phyloP scores from a whole-genome alignment of 1,140 invertebrate genomes.

The Mya arenaria region DNA sequence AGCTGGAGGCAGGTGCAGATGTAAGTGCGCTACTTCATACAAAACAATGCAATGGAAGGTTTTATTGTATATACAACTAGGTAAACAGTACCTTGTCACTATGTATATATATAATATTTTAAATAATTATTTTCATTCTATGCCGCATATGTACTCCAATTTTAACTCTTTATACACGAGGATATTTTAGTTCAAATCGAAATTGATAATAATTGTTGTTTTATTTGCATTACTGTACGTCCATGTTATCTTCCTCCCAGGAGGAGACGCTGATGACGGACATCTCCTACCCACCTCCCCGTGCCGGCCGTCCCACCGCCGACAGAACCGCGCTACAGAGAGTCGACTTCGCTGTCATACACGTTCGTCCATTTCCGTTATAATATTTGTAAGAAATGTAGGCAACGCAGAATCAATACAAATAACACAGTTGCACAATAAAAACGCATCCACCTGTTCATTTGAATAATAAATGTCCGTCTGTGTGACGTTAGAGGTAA shows the following conservation, averaged over 20 bases:
- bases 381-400: not conserved
- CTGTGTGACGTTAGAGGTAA: not conserved
- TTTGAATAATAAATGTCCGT: not conserved
- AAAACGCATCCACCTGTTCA: not conserved
- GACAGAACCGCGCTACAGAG: slow-evolving; percentile 3
- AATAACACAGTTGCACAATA: not conserved
- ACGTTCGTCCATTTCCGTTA: not conserved
- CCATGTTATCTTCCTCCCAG: not conserved
- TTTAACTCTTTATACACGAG: not conserved
- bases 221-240: not conserved
- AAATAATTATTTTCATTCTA: not conserved
- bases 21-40: slow-evolving; percentile 1
- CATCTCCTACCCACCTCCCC: slow-evolving; percentile 25
- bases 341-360: slow-evolving; percentile 34
- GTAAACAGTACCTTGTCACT: not conserved
- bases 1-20: slow-evolving; percentile 42
- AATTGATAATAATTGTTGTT: not conserved
- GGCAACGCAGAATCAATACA: not conserved
- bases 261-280: not conserved
- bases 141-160: not conserved
- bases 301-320: not conserved
- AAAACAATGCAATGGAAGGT: not conserved
- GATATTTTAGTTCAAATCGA: not conserved
- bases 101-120: not conserved
- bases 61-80: not conserved